Percentiles rank a stretch among this genome's conserved stretches.
Evolutionary conservation across 1,140 invertebrate genomes (phyloP).

Genomic region (Apis cerana): DNA sequence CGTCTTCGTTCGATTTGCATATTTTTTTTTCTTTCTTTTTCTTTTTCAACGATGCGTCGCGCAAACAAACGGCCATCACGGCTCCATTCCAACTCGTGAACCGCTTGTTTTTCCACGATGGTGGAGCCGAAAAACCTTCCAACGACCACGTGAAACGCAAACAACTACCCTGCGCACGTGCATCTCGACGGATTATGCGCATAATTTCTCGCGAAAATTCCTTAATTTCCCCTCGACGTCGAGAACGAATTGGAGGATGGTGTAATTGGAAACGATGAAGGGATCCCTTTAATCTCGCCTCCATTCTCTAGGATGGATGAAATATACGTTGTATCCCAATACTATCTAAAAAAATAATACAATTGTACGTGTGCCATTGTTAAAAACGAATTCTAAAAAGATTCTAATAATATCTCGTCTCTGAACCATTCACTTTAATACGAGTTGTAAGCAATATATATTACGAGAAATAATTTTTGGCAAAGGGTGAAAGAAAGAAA

Average conservation of each 20-base stretch:
- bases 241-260: not conserved
- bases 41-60: not conserved
- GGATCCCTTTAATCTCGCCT: not conserved
- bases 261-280: not conserved
- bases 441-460: no score
- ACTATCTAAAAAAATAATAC: no score
- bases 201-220: conserved; percentile 26
- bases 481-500: not conserved
- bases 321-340: no score
- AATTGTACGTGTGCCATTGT: no score
- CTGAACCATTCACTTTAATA: no score
- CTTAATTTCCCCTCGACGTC: conserved; percentile 7
- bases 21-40: conserved; percentile 1
- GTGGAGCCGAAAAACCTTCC: no score
- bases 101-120: conserved; percentile 18
- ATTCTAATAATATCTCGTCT: no score
- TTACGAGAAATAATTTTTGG: no score
- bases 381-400: no score
- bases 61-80: conserved; percentile 21
- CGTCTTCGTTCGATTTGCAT: conserved; percentile 25
- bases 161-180: not conserved
- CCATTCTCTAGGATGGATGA: no score
- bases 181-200: conserved; percentile 8
- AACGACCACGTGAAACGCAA: not conserved
- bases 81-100: not conserved